Conservation (phyloP, 2,888 invertebrate species). For the Selenia dentaria region DNA sequence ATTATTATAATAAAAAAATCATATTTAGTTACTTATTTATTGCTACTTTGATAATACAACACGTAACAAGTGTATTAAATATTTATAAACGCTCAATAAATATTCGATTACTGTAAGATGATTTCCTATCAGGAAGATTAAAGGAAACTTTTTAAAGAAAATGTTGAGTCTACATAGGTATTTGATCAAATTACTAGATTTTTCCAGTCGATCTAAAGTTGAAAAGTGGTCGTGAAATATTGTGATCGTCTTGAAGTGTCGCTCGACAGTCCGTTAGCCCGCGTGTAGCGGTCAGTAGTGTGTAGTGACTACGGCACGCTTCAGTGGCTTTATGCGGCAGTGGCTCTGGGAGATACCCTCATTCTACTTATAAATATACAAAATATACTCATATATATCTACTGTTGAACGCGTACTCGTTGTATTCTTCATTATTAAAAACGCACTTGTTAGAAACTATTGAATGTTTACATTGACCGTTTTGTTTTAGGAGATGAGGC, state of each 20-base stretch:
- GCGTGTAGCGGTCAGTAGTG: slow-evolving; percentile 63
- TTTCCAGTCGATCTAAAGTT: background rate
- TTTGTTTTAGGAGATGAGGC: slow-evolving; percentile 35
- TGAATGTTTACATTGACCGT: slow-evolving; percentile 37
- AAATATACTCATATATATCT: slow-evolving; percentile 33
- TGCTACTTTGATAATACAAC: too few species aligned
- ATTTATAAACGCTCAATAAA: too few species aligned
- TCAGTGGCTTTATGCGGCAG: slow-evolving; percentile 73
- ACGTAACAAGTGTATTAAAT: too few species aligned
- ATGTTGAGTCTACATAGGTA: too few species aligned
- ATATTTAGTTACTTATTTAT: too few species aligned
- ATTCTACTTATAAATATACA: slow-evolving; percentile 20
- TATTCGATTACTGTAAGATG: too few species aligned
- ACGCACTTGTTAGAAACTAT: slow-evolving; percentile 57
- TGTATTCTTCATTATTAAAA: slow-evolving; percentile 50
- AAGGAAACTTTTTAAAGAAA: too few species aligned
- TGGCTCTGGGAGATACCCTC: slow-evolving; percentile 58
- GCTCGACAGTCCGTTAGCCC: slow-evolving; percentile 70
- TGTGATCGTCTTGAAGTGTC: slow-evolving; percentile 70
- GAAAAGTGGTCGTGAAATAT: slow-evolving; percentile 8
- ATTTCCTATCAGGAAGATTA: too few species aligned
- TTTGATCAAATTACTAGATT: too few species aligned
- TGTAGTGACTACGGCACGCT: slow-evolving; percentile 80
- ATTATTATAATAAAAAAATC: too few species aligned
- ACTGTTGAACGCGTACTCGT: slow-evolving; percentile 43